Evolutionary conservation across 2,113 vertebrate species (phyloP).

Genomic region (Talpa occidentalis): DNA sequence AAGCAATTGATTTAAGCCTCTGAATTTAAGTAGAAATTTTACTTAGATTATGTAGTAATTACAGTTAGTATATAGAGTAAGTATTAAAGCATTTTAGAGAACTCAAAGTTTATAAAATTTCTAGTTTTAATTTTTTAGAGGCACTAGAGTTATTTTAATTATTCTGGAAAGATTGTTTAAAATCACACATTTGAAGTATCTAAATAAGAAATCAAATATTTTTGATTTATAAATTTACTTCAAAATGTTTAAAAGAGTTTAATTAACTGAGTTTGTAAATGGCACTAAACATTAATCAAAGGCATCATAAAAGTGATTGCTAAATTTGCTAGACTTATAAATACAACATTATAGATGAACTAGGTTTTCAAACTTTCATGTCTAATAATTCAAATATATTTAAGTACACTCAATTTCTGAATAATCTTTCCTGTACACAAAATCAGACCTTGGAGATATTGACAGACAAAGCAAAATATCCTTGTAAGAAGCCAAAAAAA

Average conservation of each 20-base stretch:
- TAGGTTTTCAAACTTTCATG: slow-evolving; percentile 46
- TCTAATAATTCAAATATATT: slow-evolving; percentile 59
- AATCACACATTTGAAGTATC: slow-evolving; percentile 55
- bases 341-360: slow-evolving; percentile 57
- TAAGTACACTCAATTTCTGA: not conserved
- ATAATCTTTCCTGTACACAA: not conserved
- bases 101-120: slow-evolving; percentile 43
- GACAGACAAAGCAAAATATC: slow-evolving; percentile 11
- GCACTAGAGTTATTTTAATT: slow-evolving; percentile 30
- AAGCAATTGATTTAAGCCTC: slow-evolving; percentile 30
- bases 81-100: slow-evolving; percentile 46
- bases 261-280: slow-evolving; percentile 68
- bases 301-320: slow-evolving; percentile 63
- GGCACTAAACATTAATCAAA: slow-evolving; percentile 72
- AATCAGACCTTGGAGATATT: not conserved
- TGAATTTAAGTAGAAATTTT: slow-evolving; percentile 49
- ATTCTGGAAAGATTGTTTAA: slow-evolving; percentile 32
- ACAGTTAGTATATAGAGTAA: not conserved
- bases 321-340: slow-evolving; percentile 64
- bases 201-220: slow-evolving; percentile 67
- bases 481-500: slow-evolving; percentile 23
- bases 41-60: slow-evolving; percentile 51
- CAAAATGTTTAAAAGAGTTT: slow-evolving; percentile 68
- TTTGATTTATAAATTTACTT: slow-evolving; percentile 68
- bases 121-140: slow-evolving; percentile 44